Evolutionary conservation across 2,888 invertebrate genomes (phyloP).

Genomic region (Erannis defoliaria): DNA sequence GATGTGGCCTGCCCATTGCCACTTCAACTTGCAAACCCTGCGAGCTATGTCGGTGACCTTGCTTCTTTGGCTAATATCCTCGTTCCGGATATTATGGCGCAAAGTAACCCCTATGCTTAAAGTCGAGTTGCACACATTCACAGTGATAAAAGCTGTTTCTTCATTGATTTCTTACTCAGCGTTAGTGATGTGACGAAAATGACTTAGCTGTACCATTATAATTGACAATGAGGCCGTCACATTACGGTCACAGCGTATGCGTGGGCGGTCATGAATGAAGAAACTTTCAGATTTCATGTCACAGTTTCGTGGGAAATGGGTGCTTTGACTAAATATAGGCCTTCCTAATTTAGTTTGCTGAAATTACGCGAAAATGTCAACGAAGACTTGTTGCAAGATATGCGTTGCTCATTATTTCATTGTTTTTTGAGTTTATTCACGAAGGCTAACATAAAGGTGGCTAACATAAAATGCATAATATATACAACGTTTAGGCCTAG

Average conservation of each 20-base stretch:
- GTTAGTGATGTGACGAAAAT: slow-evolving; percentile 42
- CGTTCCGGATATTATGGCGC: too few relatives aligned
- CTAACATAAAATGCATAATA: too few relatives aligned
- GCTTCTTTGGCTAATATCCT: too few relatives aligned
- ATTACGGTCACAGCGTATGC: slow-evolving; percentile 52
- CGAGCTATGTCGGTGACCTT: too few relatives aligned
- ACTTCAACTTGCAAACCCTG: too few relatives aligned
- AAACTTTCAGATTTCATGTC: slow-evolving; percentile 45
- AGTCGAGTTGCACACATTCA: neutral
- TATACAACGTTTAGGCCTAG: too few relatives aligned
- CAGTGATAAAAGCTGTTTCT: neutral
- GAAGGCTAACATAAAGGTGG: too few relatives aligned
- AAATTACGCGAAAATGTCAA: slow-evolving; percentile 12
- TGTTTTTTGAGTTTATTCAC: neutral
- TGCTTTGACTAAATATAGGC: slow-evolving; percentile 27
- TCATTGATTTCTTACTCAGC: slow-evolving; percentile 1
- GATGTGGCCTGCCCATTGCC: too few relatives aligned
- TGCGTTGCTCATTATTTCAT: neutral
- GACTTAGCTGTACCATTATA: slow-evolving; percentile 45
- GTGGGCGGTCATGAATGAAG: slow-evolving; percentile 47
- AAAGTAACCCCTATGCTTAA: too few relatives aligned
- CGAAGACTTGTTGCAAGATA: slow-evolving; percentile 5
- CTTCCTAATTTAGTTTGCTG: slow-evolving; percentile 4
- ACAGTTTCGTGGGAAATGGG: slow-evolving; percentile 36
- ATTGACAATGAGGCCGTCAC: slow-evolving; percentile 56